Evolutionary conservation across 2,888 invertebrate species (phyloP), one percentile per base, ranked within the genome.

Genomic region (Chrysolina oricalcia): DNA sequence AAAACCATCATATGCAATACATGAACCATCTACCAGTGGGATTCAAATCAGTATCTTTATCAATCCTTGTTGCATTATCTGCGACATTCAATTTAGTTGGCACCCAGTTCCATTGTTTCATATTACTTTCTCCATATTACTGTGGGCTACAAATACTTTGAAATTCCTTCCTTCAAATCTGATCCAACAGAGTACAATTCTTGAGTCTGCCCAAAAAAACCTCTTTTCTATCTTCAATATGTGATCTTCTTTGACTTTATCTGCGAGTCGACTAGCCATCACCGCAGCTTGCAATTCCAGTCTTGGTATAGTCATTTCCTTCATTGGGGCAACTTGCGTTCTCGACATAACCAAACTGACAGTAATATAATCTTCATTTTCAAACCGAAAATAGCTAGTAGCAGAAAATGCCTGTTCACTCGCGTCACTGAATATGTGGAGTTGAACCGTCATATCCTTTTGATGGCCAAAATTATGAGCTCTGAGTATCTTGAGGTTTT

Each of bases 1-100:
- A 53, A 53, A 15, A 53, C n/a, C n/a, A n/a, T n/a, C n/a, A 53
- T 15, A 10, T 15, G 15, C 9, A 15, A n/a, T n/a, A n/a, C n/a
- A n/a, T n/a, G n/a, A n/a, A n/a, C n/a, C n/a, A n/a, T n/a, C n/a
- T 17, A 8, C 21, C 53, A 53, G 6, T 53, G 9, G 53, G 53
- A 53, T 53, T 53, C 53, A 53, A 15, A 53, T 53, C 53, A 53
- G 53, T 53, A 6, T 53, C 21, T 53, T 53, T 53, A 8, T 53
- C 53, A 15, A 10, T 10, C 53, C 53, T 53, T 15, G 27, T 62
- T 10, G 27, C 62, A 15, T 62, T 27, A 62, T 62, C 62, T 13
- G 62, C 62, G 15, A 62, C 13, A 17, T 62, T 62, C 11, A 62
- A 17, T 27, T 62, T 62, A 1, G 62, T n/a, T 1, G 62, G 23